A percentile compares a stretch with the other conserved stretches of the same genome.
Conservation (phyloP, 2,888 invertebrate species). For the Drosophila gaucha region DNA sequence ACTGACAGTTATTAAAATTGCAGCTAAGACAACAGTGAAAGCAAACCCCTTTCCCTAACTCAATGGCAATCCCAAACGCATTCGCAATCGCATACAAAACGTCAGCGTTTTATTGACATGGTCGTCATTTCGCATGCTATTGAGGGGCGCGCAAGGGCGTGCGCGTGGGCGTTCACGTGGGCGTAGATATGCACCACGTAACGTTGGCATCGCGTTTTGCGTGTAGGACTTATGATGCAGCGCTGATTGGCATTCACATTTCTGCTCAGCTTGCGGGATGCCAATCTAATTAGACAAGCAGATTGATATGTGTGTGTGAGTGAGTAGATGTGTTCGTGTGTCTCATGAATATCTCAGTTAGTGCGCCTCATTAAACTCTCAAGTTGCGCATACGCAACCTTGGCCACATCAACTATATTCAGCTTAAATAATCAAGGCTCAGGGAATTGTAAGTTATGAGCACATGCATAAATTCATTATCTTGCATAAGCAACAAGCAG, state of each 20-base stretch:
- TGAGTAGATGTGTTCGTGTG: background rate
- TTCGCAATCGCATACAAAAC: slow-evolving; percentile 8
- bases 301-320: slow-evolving; percentile 31
- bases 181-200: background rate
- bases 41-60: background rate
- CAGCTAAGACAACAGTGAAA: slow-evolving; percentile 7
- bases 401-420: slow-evolving; percentile 18
- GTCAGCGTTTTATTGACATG: slow-evolving; percentile 9
- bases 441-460: slow-evolving; percentile 26
- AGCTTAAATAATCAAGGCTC: slow-evolving; percentile 28
- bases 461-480: slow-evolving; percentile 40
- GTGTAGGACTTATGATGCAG: slow-evolving; percentile 12
- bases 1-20: slow-evolving; percentile 27
- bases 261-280: slow-evolving; percentile 10
- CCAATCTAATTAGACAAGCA: slow-evolving; percentile 30
- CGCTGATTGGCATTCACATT: slow-evolving; percentile 13
- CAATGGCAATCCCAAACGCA: background rate
- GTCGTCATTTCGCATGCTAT: slow-evolving; percentile 3
- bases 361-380: slow-evolving; percentile 25
- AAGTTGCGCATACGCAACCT: slow-evolving; percentile 39
- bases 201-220: slow-evolving; percentile 6
- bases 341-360: background rate
- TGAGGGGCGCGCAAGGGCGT: slow-evolving; percentile 1
- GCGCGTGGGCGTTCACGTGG: slow-evolving; percentile 1
- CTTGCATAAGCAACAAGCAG: slow-evolving; percentile 21